phyloP scores from a whole-genome alignment of 2,113 vertebrate genomes.

The Gnathonemus echidnorhynchus region DNA sequence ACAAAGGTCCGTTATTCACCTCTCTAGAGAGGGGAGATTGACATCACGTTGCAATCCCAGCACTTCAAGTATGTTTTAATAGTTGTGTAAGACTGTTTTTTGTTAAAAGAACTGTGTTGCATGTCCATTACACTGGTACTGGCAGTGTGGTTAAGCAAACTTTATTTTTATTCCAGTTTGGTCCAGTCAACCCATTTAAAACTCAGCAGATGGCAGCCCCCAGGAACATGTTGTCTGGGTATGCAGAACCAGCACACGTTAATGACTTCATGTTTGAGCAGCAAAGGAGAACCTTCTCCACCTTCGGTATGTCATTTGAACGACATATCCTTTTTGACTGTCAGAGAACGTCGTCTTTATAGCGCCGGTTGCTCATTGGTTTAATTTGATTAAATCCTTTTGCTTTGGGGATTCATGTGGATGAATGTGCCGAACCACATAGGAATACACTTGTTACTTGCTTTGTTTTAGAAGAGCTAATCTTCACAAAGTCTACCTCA shows the following conservation, averaged over 20 bases:
- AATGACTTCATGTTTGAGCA: conserved; percentile 99
- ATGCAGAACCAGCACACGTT: conserved; percentile 89
- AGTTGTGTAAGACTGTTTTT: background rate
- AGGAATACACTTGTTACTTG: background rate
- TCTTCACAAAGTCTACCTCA: background rate
- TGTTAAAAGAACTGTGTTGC: background rate
- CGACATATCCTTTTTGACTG: background rate
- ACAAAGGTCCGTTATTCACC: background rate
- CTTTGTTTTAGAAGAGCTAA: background rate
- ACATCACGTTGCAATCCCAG: background rate
- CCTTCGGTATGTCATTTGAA: conserved; percentile 69
- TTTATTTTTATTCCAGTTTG: conserved; percentile 66
- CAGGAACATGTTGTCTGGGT: conserved; percentile 96
- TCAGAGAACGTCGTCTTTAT: background rate
- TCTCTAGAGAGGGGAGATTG: background rate
- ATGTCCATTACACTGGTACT: background rate
- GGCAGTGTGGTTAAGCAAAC: background rate
- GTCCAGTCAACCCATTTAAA: conserved; percentile 86
- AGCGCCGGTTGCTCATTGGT: background rate
- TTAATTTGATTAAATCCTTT: background rate
- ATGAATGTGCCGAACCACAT: background rate
- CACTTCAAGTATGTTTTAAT: background rate
- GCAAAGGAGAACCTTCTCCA: conserved; percentile 91
- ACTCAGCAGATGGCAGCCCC: conserved; percentile 94
- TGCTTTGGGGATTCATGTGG: background rate